Conservation (phyloP, 92 coral and sea anemone species). For the Epizoanthus rinbou region DNA sequence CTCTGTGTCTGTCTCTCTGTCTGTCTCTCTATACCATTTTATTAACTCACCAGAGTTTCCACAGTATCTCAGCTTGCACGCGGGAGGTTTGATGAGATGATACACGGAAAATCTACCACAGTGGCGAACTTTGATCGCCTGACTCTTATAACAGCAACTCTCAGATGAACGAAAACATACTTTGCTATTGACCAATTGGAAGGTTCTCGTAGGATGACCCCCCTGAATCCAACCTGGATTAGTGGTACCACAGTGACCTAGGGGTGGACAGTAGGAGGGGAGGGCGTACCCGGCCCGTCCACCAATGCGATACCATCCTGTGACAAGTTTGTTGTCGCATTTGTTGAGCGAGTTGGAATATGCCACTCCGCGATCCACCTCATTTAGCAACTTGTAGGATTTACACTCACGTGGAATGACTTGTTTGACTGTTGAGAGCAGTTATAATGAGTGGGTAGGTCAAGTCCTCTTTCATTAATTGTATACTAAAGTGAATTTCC, state of each 20-base stretch:
- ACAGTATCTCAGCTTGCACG: slow-evolving; percentile 5
- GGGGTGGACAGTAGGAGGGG: slow-evolving; percentile 28
- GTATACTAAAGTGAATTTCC: too few species aligned
- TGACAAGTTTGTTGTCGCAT: slow-evolving; percentile 39
- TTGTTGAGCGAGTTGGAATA: background rate
- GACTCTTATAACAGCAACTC: background rate
- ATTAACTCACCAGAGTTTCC: slow-evolving; percentile 7
- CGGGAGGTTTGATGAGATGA: slow-evolving; percentile 2
- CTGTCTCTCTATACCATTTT: background rate
- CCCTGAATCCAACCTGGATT: slow-evolving; percentile 55
- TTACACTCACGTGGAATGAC: slow-evolving; percentile 8
- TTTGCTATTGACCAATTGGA: background rate
- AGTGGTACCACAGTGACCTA: slow-evolving; percentile 38
- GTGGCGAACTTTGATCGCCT: slow-evolving; percentile 7
- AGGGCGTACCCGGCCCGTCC: slow-evolving; percentile 54
- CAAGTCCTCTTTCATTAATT: too few species aligned
- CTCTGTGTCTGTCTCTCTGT: background rate
- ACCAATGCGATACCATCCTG: slow-evolving; percentile 57
- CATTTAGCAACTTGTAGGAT: background rate
- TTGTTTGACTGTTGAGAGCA: too few species aligned
- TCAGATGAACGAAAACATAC: slow-evolving; percentile 41
- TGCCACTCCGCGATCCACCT: background rate
- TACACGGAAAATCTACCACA: slow-evolving; percentile 46
- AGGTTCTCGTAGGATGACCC: slow-evolving; percentile 27
- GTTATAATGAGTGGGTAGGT: too few species aligned